Base-by-base conservation (phyloP, 2,113 vertebrate species). In the Gavialis gangeticus region DNA sequence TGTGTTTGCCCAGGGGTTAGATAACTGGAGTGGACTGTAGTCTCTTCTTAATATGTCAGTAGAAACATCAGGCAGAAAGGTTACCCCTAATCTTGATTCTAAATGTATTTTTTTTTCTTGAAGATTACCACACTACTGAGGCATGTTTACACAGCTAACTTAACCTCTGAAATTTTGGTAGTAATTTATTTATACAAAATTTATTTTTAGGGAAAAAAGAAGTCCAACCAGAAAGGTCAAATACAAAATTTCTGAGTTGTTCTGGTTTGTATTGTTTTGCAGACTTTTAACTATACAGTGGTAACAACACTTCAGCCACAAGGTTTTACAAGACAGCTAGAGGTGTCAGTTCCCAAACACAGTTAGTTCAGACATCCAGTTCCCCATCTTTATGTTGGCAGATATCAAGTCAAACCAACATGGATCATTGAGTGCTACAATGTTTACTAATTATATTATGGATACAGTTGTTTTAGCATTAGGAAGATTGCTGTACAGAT, bases 261-360 rank as follows among this genome's bases (percentile, higher is more conserved):
- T 67, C 37, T 22, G 14, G 5, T 2, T 59, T 46, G 2, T 66
- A 15, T 8, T 17, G 27, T 0, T 0, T 54, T 12, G 22, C 3
- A 0, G 10, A 46, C 46, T 62, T 0, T 0, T 28, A 21, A 3
- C 71, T 5, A 1, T 12, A 12, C 79, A 21, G 0, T 67, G 73
- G 84, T 46, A 46, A 46, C 7, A 46, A 46, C 46, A 46, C 46
- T 46, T 46, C 46, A 46, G 6, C 6, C 4, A 6, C 24, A 84
- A 34, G 27, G 58, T 3, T 24, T 56, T 46, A 46, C 46, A 62
- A 64, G 63, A 2, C 17, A 88, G 71, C 3, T 14, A 9, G 60
- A 78, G 55, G 4, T 15, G 14, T 75, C 13, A 4, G 0, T 10
- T 30, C 55, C 21, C 34, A 71, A 27, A 11, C 11, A 0, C 4